Base-by-base conservation (phyloP, 2,797 vertebrate genomes). In the Chiroxiphia lanceolata region DNA sequence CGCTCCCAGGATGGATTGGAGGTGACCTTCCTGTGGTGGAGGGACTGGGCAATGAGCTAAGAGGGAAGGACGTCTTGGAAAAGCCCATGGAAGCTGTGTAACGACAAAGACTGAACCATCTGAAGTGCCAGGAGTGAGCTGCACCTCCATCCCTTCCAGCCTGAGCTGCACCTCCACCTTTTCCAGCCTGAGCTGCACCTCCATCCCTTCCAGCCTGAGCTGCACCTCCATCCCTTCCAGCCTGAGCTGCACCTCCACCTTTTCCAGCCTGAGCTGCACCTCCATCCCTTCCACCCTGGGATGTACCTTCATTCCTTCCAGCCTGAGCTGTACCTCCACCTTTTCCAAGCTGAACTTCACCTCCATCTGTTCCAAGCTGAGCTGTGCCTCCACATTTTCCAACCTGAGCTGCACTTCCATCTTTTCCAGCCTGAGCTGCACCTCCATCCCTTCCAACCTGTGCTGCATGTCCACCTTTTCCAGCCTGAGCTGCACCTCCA, bases 201-300 rank as follows among this genome's bases (percentile, higher is more conserved):
- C 23, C 47, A 50, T 9, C 57, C 15, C 0, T 15, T 23, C 71
- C 54, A 17, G 19, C 2, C 2, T 16, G 17, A 15, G 3, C 36
- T 61, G 13, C 9, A 4, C 11, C 5, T 65, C 40, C 75, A 54
- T 3, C 40, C 20, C 0, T 79, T 17, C 77, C 27, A 36, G 12
- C 3, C 7, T 36, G 26, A 15, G 21, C 50, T 67, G 8, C 3
- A 3, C 15, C 2, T 63, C 36, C 48, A 44, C 18, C 59, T 25
- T 0, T 42, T 5, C 31, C 36, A 23, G 26, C 1, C 7, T n/a
- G 19, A 9, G 53, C 42, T 67, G 31, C 8, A 9, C 11, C 10
- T 57, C 25, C 42, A 57, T 23, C 20, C 40, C 4, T 31, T 42
- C 36, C 40, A 54, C 29, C 8, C 7, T 48, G 5, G 22, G 31